A percentile compares a stretch with the other conserved stretches of the same genome.
These are phyloP conservation scores for Ceyx cyanopectus DNA, from an alignment of 2,113 vertebrate genomes.

Conservation along the genomic window DNA sequence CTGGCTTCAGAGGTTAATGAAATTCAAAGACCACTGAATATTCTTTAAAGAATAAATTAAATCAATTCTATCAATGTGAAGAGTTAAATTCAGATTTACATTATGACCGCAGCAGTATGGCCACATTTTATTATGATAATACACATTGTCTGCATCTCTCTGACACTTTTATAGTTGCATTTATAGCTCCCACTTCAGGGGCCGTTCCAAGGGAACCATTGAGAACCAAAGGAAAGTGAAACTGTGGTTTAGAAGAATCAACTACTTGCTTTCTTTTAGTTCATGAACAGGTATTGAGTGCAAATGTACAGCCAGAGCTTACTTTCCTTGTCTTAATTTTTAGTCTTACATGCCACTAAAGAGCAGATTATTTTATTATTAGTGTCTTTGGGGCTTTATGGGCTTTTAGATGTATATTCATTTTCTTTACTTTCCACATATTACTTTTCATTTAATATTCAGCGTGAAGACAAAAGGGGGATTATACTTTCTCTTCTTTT, in stretches of 20 bases:
- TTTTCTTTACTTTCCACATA: background rate
- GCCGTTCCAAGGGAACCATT: background rate
- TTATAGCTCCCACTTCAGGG: background rate
- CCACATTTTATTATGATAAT: background rate
- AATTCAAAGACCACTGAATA: background rate
- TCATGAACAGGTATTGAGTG: background rate
- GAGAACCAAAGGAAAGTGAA: background rate
- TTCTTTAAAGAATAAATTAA: background rate
- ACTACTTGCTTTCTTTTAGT: background rate
- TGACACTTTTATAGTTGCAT: background rate
- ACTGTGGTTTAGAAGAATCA: background rate
- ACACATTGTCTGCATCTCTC: background rate
- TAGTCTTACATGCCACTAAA: background rate
- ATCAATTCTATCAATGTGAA: background rate
- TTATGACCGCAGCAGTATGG: background rate
- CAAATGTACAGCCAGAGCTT: background rate
- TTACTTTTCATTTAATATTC: background rate
- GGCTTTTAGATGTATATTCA: background rate
- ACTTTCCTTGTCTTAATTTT: background rate
- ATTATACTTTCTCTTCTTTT: background rate
- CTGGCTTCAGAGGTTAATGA: background rate
- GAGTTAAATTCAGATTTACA: background rate
- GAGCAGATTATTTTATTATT: background rate
- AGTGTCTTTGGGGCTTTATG: background rate
- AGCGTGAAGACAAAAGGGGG: background rate